Evolutionary conservation across 2,888 invertebrate species (phyloP).

Genomic region (Calephelis perditalis): DNA sequence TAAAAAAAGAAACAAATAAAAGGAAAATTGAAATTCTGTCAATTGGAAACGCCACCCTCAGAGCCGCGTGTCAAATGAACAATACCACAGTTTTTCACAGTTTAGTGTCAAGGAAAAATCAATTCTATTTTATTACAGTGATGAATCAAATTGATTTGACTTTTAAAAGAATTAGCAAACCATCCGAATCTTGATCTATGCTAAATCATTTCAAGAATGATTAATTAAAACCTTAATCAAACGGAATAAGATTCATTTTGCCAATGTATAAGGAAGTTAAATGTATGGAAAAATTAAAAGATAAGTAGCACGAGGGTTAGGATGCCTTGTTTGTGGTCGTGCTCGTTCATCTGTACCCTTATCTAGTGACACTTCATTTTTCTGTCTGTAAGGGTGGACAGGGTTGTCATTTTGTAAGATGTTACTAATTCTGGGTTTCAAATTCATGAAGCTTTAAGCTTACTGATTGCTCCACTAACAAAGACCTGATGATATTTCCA

Average conservation of each 20-base stretch:
- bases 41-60: slow-evolving; percentile 47
- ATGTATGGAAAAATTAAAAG: neutral
- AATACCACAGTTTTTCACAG: slow-evolving; percentile 35
- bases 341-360: slow-evolving; percentile 42
- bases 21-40: slow-evolving; percentile 52
- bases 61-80: slow-evolving; percentile 48
- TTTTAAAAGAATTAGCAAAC: slow-evolving; percentile 19
- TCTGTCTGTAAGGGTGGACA: neutral
- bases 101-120: slow-evolving; percentile 32
- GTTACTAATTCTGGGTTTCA: too few relatives aligned
- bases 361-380: slow-evolving; percentile 39
- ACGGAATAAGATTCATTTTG: neutral
- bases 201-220: slow-evolving; percentile 12
- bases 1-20: slow-evolving; percentile 50
- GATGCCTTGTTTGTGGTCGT: slow-evolving; percentile 29
- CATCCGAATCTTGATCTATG: slow-evolving; percentile 21
- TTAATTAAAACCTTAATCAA: slow-evolving; percentile 8
- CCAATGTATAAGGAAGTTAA: neutral
- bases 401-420: neutral
- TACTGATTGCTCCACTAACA: too few relatives aligned
- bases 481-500: too few relatives aligned
- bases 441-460: too few relatives aligned
- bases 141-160: slow-evolving; percentile 19
- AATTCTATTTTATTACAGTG: slow-evolving; percentile 27
- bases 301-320: slow-evolving; percentile 37